A percentile compares a stretch with the other conserved stretches of the same genome.
These are phyloP conservation scores for Sebastes steindachneri DNA, from an alignment of 2,797 vertebrate species.

Conservation along the genomic window DNA sequence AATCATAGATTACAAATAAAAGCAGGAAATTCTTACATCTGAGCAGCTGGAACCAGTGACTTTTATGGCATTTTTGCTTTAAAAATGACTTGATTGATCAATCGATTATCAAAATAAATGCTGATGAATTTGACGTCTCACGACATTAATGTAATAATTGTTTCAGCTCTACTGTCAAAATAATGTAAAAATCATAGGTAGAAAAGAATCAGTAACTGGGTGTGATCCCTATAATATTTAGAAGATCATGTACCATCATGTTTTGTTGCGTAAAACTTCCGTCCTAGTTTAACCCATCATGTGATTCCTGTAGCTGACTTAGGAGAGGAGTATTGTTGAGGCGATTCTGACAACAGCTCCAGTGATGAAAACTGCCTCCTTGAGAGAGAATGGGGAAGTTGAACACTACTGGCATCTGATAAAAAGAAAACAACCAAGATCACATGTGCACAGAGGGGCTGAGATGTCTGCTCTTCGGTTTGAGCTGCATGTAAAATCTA, in stretches of 20 bases:
- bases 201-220: neutral
- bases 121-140: neutral
- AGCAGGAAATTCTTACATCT: neutral
- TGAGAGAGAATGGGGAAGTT: neutral
- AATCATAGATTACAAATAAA: neutral
- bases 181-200: neutral
- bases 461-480: neutral
- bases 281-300: slow-evolving; percentile 7
- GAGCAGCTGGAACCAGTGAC: neutral
- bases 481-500: slow-evolving; percentile 35
- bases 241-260: neutral
- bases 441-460: neutral
- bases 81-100: neutral
- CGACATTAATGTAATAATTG: neutral
- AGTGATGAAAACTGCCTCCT: neutral
- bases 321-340: neutral
- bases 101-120: neutral
- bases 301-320: slow-evolving; percentile 12
- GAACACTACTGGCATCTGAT: neutral
- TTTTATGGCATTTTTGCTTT: neutral
- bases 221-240: neutral
- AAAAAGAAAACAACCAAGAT: neutral
- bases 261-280: neutral
- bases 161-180: neutral
- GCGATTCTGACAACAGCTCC: neutral